phyloP scores from a whole-genome alignment of 30 jellyfish, hydroid and myxozoan species.

The Chrysaora quinquecirrha region DNA sequence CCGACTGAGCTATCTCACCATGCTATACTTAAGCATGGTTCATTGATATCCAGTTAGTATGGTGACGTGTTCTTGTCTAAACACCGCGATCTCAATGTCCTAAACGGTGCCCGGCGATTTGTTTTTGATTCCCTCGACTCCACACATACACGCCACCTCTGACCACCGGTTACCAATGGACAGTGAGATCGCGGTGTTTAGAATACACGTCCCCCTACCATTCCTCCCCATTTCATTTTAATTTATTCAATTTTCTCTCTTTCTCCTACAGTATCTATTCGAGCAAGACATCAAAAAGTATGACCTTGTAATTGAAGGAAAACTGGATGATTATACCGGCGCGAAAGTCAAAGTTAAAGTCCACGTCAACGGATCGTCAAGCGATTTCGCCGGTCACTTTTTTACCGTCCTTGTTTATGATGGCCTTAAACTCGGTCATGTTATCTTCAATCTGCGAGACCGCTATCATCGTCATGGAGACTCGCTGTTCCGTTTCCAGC shows the following conservation, averaged over 20 bases:
- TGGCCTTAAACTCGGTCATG: constrained; percentile 51
- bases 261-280: constrained; percentile 43
- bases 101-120: no score
- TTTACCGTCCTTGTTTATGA: constrained; percentile 69
- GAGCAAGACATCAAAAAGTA: constrained; percentile 31
- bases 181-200: no score
- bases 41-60: no score
- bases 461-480: constrained; percentile 61
- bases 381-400: constrained; percentile 50
- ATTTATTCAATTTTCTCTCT: not conserved
- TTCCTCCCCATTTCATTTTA: no score
- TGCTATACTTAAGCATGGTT: no score
- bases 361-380: constrained; percentile 59
- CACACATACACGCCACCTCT: no score
- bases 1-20: no score
- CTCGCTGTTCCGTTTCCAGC: constrained; percentile 26
- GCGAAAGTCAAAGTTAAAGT: constrained; percentile 58
- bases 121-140: no score
- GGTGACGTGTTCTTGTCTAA: no score
- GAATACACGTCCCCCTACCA: no score
- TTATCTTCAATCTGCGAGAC: constrained; percentile 64
- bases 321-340: constrained; percentile 61
- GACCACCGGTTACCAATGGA: no score
- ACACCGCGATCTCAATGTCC: no score
- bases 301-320: constrained; percentile 73